Evolutionary conservation across 1,140 invertebrate genomes (phyloP).

Genomic region (Samia ricini): DNA sequence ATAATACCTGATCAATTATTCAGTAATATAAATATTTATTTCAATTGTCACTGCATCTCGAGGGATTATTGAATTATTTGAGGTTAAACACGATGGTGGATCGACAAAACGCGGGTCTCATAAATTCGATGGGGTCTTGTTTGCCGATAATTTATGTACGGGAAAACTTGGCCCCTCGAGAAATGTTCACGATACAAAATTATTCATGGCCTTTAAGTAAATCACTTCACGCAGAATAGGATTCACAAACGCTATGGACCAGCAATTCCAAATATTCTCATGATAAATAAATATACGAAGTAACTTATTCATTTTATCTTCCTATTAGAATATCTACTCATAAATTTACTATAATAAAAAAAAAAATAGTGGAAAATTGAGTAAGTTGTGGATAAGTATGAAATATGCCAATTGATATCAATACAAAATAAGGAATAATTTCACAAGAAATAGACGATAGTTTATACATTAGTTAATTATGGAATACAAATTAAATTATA

Average conservation of each 20-base stretch:
- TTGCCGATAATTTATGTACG: constrained; percentile 35
- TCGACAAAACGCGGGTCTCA: constrained; percentile 15
- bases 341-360: no score
- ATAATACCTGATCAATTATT: no score
- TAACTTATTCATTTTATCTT: no score
- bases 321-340: no score
- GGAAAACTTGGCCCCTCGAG: constrained; percentile 15
- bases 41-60: constrained; percentile 28
- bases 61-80: constrained; percentile 29
- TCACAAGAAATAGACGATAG: no score
- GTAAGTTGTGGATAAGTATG: no score
- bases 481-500: no score
- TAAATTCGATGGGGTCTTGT: constrained; percentile 29
- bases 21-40: constrained; percentile 8
- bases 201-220: constrained; percentile 32
- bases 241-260: constrained; percentile 22
- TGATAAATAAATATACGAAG: background rate
- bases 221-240: constrained; percentile 29
- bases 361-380: no score
- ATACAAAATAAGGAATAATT: no score
- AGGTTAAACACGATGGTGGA: constrained; percentile 21
- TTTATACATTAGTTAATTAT: no score
- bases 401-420: no score
- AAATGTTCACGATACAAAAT: constrained; percentile 22
- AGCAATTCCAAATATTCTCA: constrained; percentile 19